Evolutionary conservation across 2,888 invertebrate genomes (phyloP).

Genomic region (Leucoma salicis): DNA sequence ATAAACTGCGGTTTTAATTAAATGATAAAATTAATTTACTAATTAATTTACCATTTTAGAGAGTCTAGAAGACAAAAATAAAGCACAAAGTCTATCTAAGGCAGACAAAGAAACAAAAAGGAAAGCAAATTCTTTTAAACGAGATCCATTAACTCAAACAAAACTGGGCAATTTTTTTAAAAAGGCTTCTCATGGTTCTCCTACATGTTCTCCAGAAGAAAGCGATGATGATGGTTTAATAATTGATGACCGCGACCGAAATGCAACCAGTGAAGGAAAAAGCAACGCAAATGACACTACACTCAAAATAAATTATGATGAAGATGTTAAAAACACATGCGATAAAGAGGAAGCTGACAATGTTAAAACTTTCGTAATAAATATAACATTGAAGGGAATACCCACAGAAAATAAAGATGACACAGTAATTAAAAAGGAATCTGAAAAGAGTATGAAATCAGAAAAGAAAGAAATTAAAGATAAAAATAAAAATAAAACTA

Average conservation of each 20-base stretch:
- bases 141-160: conserved; percentile 73
- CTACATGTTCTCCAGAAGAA: conserved; percentile 42
- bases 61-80: conserved; percentile 41
- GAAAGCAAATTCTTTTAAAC: conserved; percentile 73
- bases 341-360: conserved; percentile 20
- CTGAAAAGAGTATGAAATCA: conserved; percentile 14
- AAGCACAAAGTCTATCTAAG: conserved; percentile 57
- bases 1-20: no score
- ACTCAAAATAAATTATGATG: conserved; percentile 39
- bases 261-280: conserved; percentile 23
- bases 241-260: conserved; percentile 51
- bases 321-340: conserved; percentile 9
- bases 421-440: conserved; percentile 3
- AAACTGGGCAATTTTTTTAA: conserved; percentile 69
- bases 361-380: conserved; percentile 62
- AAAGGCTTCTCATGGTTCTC: conserved; percentile 50
- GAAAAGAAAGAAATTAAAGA: conserved; percentile 16
- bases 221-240: conserved; percentile 58
- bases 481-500: conserved; percentile 22
- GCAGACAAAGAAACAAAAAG: conserved; percentile 70
- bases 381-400: conserved; percentile 69
- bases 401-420: conserved; percentile 40
- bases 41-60: conserved; percentile 27
- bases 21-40: no score
- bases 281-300: conserved; percentile 46